phyloP scores from a whole-genome alignment of 2,888 invertebrate species.

The Acronicta psi region DNA sequence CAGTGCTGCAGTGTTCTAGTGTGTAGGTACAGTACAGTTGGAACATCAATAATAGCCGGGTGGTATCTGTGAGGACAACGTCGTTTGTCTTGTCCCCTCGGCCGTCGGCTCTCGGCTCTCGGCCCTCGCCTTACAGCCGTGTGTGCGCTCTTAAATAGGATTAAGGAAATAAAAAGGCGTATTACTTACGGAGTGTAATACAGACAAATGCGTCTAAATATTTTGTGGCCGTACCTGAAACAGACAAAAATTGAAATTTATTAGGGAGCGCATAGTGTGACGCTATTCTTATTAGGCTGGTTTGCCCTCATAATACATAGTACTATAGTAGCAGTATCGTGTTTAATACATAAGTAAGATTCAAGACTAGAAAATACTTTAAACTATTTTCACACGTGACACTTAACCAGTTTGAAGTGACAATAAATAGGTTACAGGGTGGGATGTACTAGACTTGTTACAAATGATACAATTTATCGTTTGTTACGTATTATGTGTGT shows the following conservation, averaged over 20 bases:
- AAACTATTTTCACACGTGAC: no score
- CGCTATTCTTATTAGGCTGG: background rate
- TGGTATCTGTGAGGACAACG: constrained; percentile 37
- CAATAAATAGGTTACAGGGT: no score
- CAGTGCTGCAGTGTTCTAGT: background rate
- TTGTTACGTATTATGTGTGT: no score
- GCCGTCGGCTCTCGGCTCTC: constrained; percentile 12
- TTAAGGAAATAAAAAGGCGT: constrained; percentile 48
- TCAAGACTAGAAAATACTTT: no score
- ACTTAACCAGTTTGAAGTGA: no score
- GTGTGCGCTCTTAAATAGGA: constrained; percentile 55
- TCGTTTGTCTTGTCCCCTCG: constrained; percentile 54
- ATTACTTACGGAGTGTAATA: constrained; percentile 49
- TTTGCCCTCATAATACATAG: background rate
- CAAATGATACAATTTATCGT: no score
- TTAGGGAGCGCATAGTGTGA: constrained; percentile 24
- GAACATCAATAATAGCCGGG: constrained; percentile 44
- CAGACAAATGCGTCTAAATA: constrained; percentile 36
- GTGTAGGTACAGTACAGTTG: constrained; percentile 19
- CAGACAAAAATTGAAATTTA: constrained; percentile 51
- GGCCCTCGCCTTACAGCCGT: constrained; percentile 17
- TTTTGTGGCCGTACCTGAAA: constrained; percentile 59
- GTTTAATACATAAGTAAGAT: no score
- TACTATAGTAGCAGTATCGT: no score
- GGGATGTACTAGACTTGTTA: no score